Evolutionary conservation across 2,113 vertebrate genomes (phyloP), one percentile per base, ranked within the genome.

Genomic region (Scortum barcoo): DNA sequence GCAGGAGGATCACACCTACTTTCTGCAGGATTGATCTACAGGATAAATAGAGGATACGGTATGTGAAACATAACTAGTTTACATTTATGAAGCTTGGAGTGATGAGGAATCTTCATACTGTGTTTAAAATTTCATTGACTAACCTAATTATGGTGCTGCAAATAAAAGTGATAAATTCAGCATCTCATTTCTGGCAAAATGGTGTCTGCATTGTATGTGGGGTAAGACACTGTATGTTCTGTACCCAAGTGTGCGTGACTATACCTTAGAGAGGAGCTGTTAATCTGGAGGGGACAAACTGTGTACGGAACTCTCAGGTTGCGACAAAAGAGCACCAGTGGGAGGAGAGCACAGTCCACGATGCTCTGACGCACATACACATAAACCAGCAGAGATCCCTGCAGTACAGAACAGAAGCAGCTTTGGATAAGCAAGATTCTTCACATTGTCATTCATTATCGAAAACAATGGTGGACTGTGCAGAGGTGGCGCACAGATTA

Each of bases 251-350:
- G 58, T 58, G 44, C 38, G 11, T 61, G 53, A 14, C 0, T 10
- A 8, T 88, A 94, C 97, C 96, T 94, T 71, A 96, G 92, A n/a
- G 12, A 58, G 42, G 79, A 26, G 94, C 85, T 87, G 92, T 92
- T 72, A 60, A 96, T 78, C 56, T 5, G 19, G 20, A 70, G 36
- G 28, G 38, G 9, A 92, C 90, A 96, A 0, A 94, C 30, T 16
- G 97, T 96, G 82, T 97, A 95, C 24, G 97, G 96, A 30, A 97
- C 93, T 38, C 95, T 94, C 4, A 98, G 78, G 38, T 95, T 96
- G 86, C 96, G 96, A 57, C 95, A 97, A 71, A 97, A 93, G 38
- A 98, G 95, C 12, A 96, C 69, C n/a, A 98, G 95, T 30, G 96
- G 93, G 50, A 99, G 91, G 66, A 99, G 94, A 1, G 86, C 85